Conservation (phyloP, 2,888 invertebrate species). For the Lasius fuliginosus region DNA sequence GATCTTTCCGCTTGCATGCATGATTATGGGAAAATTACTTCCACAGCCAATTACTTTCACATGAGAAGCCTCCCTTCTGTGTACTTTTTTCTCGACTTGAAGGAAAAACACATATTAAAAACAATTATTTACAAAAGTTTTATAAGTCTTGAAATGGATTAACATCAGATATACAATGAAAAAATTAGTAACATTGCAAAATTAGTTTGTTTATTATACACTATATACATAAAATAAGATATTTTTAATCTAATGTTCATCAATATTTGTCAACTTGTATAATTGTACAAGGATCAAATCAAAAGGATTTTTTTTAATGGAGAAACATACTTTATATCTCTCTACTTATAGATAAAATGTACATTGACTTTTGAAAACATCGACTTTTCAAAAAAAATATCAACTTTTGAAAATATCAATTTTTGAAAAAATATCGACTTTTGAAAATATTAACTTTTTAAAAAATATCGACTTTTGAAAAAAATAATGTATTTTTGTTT, state of each 20-base stretch:
- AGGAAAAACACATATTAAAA: background rate
- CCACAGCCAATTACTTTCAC: conserved; percentile 66
- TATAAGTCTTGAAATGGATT: background rate
- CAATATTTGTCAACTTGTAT: background rate
- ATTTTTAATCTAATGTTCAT: background rate
- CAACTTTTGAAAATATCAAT: too few species aligned
- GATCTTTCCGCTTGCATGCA: conserved; percentile 36
- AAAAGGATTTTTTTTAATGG: background rate
- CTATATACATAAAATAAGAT: background rate
- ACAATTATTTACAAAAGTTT: background rate
- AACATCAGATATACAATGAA: background rate
- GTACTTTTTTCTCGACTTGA: background rate
- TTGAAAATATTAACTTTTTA: too few species aligned
- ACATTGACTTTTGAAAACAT: too few species aligned
- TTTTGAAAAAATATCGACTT: too few species aligned
- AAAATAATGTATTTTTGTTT: background rate
- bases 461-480: too few species aligned
- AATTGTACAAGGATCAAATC: background rate
- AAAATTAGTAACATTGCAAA: background rate
- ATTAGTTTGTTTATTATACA: background rate
- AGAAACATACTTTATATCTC: background rate
- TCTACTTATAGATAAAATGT: too few species aligned
- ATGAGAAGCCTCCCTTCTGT: conserved; percentile 31
- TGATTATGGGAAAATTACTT: conserved; percentile 72
- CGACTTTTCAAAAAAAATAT: too few species aligned